Conservation (phyloP, 2,888 invertebrate species). For the Drosophila tripunctata region DNA sequence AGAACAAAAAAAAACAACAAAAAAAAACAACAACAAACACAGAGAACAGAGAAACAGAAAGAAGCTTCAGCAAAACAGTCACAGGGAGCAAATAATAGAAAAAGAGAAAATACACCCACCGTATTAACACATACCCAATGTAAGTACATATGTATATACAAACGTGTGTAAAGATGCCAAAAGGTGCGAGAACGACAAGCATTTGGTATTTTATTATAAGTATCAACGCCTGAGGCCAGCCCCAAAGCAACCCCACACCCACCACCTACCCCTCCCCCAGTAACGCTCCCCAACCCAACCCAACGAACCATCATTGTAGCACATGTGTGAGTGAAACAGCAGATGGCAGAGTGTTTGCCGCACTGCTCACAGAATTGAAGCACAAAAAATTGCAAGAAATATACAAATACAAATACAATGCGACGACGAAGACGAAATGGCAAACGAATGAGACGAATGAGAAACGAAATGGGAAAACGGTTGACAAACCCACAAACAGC, state of each 20-base stretch:
- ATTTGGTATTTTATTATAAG: slow-evolving; percentile 73
- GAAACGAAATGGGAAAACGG: slow-evolving; percentile 65
- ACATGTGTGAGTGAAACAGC: slow-evolving; percentile 32
- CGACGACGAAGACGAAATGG: slow-evolving; percentile 58
- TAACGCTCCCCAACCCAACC: too few relatives aligned
- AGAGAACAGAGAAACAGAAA: slow-evolving; percentile 11
- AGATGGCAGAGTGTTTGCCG: slow-evolving; percentile 26
- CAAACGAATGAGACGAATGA: slow-evolving; percentile 64
- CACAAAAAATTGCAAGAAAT: slow-evolving; percentile 60
- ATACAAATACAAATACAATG: slow-evolving; percentile 71
- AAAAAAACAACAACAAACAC: slow-evolving; percentile 33
- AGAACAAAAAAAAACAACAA: too few relatives aligned
- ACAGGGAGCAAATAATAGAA: slow-evolving; percentile 55
- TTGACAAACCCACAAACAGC: slow-evolving; percentile 76
- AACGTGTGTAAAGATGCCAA: slow-evolving; percentile 54
- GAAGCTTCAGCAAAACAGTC: slow-evolving; percentile 36
- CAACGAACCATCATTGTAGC: too few relatives aligned
- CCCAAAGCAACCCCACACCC: slow-evolving; percentile 38
- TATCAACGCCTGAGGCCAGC: slow-evolving; percentile 71
- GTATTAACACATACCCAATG: slow-evolving; percentile 31
- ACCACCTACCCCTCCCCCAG: not conserved
- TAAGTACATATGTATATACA: slow-evolving; percentile 14
- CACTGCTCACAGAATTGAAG: slow-evolving; percentile 66
- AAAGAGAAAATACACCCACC: slow-evolving; percentile 48
- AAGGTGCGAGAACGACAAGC: slow-evolving; percentile 73